A percentile compares a stretch with the other conserved stretches of the same genome.
These are phyloP conservation scores for Dipodomys merriami DNA, from an alignment of 2,113 vertebrate species.

Conservation along the genomic window DNA sequence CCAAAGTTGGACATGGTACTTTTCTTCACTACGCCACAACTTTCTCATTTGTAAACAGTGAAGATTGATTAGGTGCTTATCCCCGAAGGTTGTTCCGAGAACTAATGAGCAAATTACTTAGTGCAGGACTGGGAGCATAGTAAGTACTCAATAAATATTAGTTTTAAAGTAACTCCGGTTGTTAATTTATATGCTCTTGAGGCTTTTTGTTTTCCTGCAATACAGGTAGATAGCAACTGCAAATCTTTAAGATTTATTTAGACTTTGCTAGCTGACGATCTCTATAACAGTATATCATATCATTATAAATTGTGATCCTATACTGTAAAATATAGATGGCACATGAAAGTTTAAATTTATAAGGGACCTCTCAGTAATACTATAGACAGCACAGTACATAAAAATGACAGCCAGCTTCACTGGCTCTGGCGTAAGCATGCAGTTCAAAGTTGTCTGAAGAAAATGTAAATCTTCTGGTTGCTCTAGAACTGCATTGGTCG, in stretches of 20 bases:
- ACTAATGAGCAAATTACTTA: constrained; percentile 22
- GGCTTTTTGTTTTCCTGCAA: constrained; percentile 38
- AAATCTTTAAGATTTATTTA: constrained; percentile 66
- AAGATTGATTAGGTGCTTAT: background rate
- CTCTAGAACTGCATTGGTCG: background rate
- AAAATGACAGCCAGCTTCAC: constrained; percentile 65
- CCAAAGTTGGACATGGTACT: background rate
- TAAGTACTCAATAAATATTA: constrained; percentile 35
- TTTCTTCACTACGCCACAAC: background rate
- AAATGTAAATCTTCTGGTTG: background rate
- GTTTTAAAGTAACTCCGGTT: constrained; percentile 37
- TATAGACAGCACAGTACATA: constrained; percentile 61
- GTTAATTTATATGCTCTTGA: constrained; percentile 7
- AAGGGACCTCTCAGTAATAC: constrained; percentile 46
- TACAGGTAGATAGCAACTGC: constrained; percentile 5
- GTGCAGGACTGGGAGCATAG: background rate
- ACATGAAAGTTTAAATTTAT: constrained; percentile 60
- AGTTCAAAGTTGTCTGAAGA: constrained; percentile 58
- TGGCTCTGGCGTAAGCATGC: constrained; percentile 47
- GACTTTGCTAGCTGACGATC: constrained; percentile 25
- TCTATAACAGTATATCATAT: constrained; percentile 38
- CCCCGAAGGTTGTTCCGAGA: background rate
- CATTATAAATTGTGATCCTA: constrained; percentile 26
- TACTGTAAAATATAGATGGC: constrained; percentile 32
- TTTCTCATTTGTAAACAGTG: constrained; percentile 28